Conservation (phyloP, 2,888 invertebrate genomes). For the Diarsia dahlii region DNA sequence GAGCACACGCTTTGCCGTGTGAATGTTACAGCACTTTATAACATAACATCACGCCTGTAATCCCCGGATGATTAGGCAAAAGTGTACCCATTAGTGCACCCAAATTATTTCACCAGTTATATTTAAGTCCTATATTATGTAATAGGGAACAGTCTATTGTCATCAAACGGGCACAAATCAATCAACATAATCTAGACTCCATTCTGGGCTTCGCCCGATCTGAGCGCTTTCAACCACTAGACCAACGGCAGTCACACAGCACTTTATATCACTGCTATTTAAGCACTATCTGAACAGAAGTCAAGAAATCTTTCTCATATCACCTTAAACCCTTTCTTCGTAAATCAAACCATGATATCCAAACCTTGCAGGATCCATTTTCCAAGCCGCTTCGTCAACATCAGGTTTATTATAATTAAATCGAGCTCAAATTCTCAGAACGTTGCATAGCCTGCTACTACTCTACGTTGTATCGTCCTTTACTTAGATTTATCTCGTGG, state of each 20-base stretch:
- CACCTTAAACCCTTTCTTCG: neutral
- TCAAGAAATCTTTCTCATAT: neutral
- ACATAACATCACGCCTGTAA: no score
- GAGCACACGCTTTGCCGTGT: neutral
- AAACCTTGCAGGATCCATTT: neutral
- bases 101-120: no score
- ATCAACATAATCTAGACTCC: no score
- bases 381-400: neutral
- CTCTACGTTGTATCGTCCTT: neutral
- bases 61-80: no score
- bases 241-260: no score
- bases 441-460: neutral
- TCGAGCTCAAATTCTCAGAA: neutral
- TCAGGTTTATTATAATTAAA: constrained; percentile 13
- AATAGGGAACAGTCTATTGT: no score
- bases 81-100: no score
- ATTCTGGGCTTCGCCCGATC: no score
- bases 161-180: no score
- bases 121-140: no score
- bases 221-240: no score
- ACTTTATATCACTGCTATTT: neutral
- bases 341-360: constrained; percentile 1
- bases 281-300: neutral
- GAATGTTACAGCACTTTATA: neutral
- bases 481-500: neutral